Conservation (phyloP, 2,113 vertebrate species). For the Varanus salvator region DNA sequence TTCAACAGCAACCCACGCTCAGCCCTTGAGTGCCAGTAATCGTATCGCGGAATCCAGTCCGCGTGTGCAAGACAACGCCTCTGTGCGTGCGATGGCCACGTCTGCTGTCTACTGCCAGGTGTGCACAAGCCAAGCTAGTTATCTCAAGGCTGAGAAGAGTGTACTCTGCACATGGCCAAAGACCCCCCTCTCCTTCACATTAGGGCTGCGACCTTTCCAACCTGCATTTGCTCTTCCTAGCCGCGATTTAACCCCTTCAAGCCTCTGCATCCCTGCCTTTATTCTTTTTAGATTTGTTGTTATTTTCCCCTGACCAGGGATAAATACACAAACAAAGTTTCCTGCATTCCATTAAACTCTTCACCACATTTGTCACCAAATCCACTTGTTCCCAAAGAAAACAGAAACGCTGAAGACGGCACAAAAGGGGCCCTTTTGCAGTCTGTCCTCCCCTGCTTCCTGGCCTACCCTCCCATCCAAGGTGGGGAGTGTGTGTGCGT, state of each 20-base stretch:
- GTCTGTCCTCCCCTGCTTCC: neutral
- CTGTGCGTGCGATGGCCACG: neutral
- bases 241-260: neutral
- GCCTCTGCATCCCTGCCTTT: neutral
- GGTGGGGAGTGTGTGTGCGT: neutral
- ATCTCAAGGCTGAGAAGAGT: neutral
- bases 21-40: too few species aligned
- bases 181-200: neutral
- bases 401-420: neutral
- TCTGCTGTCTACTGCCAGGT: too few species aligned
- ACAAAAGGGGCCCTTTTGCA: neutral
- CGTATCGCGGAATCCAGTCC: too few species aligned
- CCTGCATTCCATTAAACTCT: neutral
- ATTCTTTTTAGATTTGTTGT: too few species aligned
- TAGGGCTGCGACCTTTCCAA: neutral
- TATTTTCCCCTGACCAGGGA: too few species aligned
- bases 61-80: neutral
- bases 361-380: neutral
- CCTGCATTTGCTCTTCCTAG: neutral
- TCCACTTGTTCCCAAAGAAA: neutral
- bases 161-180: neutral
- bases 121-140: neutral
- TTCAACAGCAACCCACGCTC: too few species aligned
- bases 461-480: too few species aligned
- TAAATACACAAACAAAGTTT: too few species aligned